Base-by-base conservation (phyloP, 2,888 invertebrate genomes). In the Drosophila quinaria region DNA sequence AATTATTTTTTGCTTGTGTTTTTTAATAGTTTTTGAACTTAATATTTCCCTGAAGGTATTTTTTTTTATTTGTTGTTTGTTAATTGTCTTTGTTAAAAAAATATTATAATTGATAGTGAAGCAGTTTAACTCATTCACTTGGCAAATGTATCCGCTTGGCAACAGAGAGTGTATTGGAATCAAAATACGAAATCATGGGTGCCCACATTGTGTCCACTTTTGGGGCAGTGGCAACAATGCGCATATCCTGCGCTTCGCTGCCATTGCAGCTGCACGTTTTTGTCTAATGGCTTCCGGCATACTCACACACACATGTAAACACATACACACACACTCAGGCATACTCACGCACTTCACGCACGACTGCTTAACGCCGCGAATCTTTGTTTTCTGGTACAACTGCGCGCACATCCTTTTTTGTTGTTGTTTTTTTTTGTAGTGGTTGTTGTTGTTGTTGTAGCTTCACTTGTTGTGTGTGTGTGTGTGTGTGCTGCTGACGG, bases 231-330 rank as follows among this genome's bases (percentile, higher is more conserved):
- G 81, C 89, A 85, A 83, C 85, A 88, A 86, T 83, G 85, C 89
- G 84, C 77, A 88, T 79, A 78, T 87, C 87, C 89, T 81, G 76
- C 37, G 54, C 55, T 50, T 58, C 66, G 71, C 60, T 61, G 56
- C 54, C 51, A 67, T 63, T 81, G 76, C 75, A 80, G 63, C 81
- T 84, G 84, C 81, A 79, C 81, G 81, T 84, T 84, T 87, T 86
- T 84, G 82, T 87, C 86, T 87, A 89, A 89, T 89, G 85, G 89
- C 71, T 87, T 86, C 89, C 86, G 89, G 87, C 82, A 59, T 59
- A 59, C 79, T 66, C 31, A 44, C 46, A 46, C 37, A 29, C 50
- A 35, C 11, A 33, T 51, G 19, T 35, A 58, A 17, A 51, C 50
- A 51, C 54, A 22, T 52, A 31, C 67, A n/a, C 46, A 55, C 47